These are phyloP conservation scores for Augochlorella aurata DNA, from an alignment of 2,888 invertebrate genomes.

Conservation along the genomic window DNA sequence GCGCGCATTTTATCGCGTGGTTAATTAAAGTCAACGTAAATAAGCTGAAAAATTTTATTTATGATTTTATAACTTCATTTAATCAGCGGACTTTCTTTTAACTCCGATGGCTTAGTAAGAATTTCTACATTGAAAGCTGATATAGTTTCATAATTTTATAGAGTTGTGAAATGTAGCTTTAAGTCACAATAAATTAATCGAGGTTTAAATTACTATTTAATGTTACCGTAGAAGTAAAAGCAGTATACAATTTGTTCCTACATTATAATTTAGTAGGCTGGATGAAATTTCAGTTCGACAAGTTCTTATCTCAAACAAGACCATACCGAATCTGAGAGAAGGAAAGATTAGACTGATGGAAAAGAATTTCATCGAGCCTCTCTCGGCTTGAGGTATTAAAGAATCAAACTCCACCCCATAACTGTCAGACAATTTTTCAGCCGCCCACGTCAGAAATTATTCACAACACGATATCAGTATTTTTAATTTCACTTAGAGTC, in stretches of 20 bases:
- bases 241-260: not conserved
- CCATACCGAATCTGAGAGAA: not conserved
- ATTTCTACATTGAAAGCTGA: no score
- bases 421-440: not conserved
- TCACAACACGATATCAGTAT: not conserved
- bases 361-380: not conserved
- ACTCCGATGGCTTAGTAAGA: no score
- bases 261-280: not conserved
- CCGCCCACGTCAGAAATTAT: not conserved
- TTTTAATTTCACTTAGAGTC: not conserved
- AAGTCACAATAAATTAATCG: not conserved
- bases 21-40: no score
- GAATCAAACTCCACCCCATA: not conserved
- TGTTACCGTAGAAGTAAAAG: not conserved
- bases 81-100: no score
- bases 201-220: not conserved
- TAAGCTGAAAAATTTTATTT: no score
- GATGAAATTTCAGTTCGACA: no score
- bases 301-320: not conserved
- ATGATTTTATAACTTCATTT: no score
- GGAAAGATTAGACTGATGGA: not conserved
- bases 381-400: no score
- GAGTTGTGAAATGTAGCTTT: not conserved
- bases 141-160: no score
- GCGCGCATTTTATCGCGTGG: no score